These are phyloP conservation scores for Diplolepis rosae DNA, from an alignment of 2,888 invertebrate species.

Conservation along the genomic window DNA sequence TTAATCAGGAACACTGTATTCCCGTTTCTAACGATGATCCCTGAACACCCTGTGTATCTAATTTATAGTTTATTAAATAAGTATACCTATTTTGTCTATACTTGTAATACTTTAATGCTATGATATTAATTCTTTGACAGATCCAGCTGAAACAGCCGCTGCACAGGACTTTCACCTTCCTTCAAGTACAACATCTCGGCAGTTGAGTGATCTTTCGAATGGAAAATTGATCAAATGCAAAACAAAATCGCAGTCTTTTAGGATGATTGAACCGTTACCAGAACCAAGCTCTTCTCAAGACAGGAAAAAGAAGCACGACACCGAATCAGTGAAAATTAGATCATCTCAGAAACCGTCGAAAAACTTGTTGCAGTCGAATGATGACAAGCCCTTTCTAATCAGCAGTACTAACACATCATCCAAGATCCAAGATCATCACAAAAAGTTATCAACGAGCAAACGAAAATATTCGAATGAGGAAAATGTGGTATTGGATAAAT, in stretches of 20 bases:
- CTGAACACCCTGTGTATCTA: too few relatives aligned
- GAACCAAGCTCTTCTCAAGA: slow-evolving; percentile 61
- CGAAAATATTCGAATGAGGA: slow-evolving; percentile 53
- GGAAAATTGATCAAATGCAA: not conserved
- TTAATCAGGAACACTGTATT: too few relatives aligned
- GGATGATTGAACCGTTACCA: slow-evolving; percentile 69
- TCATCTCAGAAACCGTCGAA: slow-evolving; percentile 40
- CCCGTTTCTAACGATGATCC: too few relatives aligned
- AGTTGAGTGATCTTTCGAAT: not conserved
- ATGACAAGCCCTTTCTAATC: slow-evolving; percentile 47
- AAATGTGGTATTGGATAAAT: slow-evolving; percentile 64
- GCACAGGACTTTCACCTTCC: not conserved
- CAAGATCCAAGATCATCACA: slow-evolving; percentile 45
- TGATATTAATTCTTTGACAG: not conserved
- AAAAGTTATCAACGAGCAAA: slow-evolving; percentile 47
- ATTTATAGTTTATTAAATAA: too few relatives aligned
- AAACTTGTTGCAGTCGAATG: slow-evolving; percentile 11
- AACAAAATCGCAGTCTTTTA: slow-evolving; percentile 50
- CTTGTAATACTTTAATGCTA: too few relatives aligned
- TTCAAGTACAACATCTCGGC: not conserved
- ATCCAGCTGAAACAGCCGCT: not conserved
- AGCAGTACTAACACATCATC: slow-evolving; percentile 36
- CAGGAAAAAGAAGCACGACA: slow-evolving; percentile 61
- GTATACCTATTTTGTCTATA: too few relatives aligned
- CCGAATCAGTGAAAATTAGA: slow-evolving; percentile 46